These are phyloP conservation scores for Thalassophryne amazonica DNA, from an alignment of 2,797 vertebrate genomes.

Conservation along the genomic window DNA sequence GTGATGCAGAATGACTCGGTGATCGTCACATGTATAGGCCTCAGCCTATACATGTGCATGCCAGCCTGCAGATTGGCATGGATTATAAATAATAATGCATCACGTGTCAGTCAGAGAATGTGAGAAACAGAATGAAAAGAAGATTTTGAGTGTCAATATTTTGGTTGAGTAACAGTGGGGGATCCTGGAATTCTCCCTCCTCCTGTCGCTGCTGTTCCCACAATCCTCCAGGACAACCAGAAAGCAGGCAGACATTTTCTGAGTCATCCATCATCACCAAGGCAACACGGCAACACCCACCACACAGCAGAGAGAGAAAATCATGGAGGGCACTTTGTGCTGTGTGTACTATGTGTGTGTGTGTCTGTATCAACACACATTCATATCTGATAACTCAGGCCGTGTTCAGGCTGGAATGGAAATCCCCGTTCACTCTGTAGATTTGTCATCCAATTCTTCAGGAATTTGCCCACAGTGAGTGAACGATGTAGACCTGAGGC, in stretches of 20 bases:
- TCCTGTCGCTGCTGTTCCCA: conserved; percentile 27
- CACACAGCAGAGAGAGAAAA: conserved; percentile 32
- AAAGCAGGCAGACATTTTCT: conserved; percentile 42
- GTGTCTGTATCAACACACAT: conserved; percentile 32
- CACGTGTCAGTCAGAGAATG: too few species aligned
- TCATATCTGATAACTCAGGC: conserved; percentile 27
- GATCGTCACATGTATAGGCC: too few species aligned
- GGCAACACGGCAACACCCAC: conserved; percentile 61
- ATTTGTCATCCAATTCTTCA: conserved; percentile 45
- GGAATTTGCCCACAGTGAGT: conserved; percentile 46
- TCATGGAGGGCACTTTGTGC: conserved; percentile 38
- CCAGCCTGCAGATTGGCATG: too few species aligned
- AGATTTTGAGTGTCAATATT: too few species aligned
- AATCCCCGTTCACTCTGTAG: conserved; percentile 46
- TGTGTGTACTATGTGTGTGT: conserved; percentile 22
- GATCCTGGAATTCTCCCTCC: too few species aligned
- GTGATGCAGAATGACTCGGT: too few species aligned
- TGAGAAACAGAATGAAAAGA: too few species aligned
- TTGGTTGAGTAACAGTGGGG: too few species aligned
- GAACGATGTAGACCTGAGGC: not conserved
- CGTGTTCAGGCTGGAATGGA: conserved; percentile 36
- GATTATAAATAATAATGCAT: too few species aligned
- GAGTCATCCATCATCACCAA: conserved; percentile 54
- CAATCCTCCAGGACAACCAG: conserved; percentile 43
- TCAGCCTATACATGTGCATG: too few species aligned